Evolutionary conservation across 2,888 invertebrate species (phyloP).

Genomic region (Eupithecia dodoneata): DNA sequence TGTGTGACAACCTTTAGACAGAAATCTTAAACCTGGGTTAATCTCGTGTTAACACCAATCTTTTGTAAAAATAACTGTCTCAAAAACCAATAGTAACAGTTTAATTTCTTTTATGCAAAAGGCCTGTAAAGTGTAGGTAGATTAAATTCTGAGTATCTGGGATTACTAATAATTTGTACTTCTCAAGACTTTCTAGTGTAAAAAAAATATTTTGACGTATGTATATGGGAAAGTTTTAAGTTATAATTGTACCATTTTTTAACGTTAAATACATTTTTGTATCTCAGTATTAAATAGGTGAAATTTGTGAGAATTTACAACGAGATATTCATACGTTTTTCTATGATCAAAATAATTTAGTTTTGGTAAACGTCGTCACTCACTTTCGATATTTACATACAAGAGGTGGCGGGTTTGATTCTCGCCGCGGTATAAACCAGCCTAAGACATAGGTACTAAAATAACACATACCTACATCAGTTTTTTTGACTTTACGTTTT

Average conservation of each 20-base stretch:
- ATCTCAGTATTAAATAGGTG: slow-evolving; percentile 74
- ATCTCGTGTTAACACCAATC: neutral
- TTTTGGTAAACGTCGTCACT: slow-evolving; percentile 51
- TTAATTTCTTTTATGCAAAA: slow-evolving; percentile 2
- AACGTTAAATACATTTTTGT: slow-evolving; percentile 60
- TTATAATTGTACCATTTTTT: slow-evolving; percentile 71
- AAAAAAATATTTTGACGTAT: slow-evolving; percentile 60
- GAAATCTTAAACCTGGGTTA: neutral
- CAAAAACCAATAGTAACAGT: neutral
- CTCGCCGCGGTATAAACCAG: neutral
- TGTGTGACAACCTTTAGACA: neutral
- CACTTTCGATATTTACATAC: slow-evolving; percentile 12
- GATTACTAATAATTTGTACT: slow-evolving; percentile 35
- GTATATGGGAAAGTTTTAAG: slow-evolving; percentile 55
- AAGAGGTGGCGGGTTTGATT: neutral
- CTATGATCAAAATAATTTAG: slow-evolving; percentile 47
- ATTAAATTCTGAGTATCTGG: slow-evolving; percentile 32
- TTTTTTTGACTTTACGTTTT: neutral
- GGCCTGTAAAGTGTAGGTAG: slow-evolving; percentile 11
- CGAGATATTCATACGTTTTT: slow-evolving; percentile 73
- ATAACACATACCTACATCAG: neutral
- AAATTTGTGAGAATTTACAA: slow-evolving; percentile 82
- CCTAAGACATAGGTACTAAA: neutral
- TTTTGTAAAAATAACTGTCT: neutral
- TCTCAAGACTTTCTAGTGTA: slow-evolving; percentile 52